A percentile compares a stretch with the other conserved stretches of the same genome.
These are phyloP conservation scores for Chroicocephalus ridibundus DNA, from an alignment of 2,113 vertebrate species.

Conservation along the genomic window DNA sequence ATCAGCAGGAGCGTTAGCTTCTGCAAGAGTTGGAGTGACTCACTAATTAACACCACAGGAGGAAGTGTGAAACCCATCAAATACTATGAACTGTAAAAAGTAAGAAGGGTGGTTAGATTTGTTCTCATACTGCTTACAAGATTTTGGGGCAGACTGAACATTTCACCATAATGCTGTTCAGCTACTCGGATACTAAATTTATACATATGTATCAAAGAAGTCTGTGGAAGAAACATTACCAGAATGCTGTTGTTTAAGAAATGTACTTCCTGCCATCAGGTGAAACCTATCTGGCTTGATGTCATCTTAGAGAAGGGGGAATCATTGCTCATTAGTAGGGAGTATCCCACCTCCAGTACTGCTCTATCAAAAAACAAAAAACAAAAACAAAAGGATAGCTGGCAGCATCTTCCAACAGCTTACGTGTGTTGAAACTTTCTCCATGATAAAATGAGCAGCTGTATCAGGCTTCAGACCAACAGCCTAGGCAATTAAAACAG, in stretches of 20 bases:
- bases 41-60: background rate
- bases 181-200: background rate
- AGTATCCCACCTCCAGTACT: background rate
- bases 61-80: background rate
- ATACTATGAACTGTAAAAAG: background rate
- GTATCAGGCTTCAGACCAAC: background rate
- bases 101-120: background rate
- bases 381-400: background rate
- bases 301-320: background rate
- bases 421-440: background rate
- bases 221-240: background rate
- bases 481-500: background rate
- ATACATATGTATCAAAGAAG: background rate
- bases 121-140: background rate
- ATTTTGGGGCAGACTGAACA: background rate
- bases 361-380: background rate
- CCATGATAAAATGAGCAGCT: background rate
- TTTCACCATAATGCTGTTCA: background rate
- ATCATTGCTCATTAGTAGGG: background rate
- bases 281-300: background rate
- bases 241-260: background rate
- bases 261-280: background rate
- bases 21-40: background rate
- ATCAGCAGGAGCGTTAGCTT: rapidly evolving
- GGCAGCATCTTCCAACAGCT: background rate